phyloP scores from a whole-genome alignment of 23 tunicate genomes.

The Ciona savignyi region DNA sequence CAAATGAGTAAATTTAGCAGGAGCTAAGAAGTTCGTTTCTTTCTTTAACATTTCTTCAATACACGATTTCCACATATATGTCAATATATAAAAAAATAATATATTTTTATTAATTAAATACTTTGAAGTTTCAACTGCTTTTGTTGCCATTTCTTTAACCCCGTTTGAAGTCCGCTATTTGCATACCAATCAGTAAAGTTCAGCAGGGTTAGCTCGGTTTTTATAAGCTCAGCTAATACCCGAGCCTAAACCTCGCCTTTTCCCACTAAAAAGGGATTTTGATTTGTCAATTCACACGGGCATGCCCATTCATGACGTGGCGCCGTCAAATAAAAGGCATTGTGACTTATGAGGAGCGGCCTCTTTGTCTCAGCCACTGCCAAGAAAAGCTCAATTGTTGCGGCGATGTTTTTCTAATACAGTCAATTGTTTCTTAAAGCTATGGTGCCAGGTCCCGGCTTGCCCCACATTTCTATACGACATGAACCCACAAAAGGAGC shows the following conservation, averaged over 20 bases:
- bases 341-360: slow-evolving; percentile 6
- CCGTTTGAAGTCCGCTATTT: neutral
- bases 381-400: slow-evolving; percentile 1
- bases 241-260: too few relatives aligned
- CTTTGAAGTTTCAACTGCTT: too few relatives aligned
- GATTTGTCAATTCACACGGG: neutral
- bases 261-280: neutral
- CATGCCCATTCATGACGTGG: slow-evolving; percentile 2
- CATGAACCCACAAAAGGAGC: too few relatives aligned
- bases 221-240: neutral
- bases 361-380: neutral
- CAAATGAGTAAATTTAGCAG: too few relatives aligned
- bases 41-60: too few relatives aligned
- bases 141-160: too few relatives aligned
- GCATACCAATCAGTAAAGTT: neutral
- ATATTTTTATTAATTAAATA: too few relatives aligned
- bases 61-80: too few relatives aligned
- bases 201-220: neutral
- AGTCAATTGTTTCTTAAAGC: neutral
- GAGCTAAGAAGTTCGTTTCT: too few relatives aligned
- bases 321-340: slow-evolving; percentile 4
- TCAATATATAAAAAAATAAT: too few relatives aligned
- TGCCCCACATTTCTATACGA: too few relatives aligned
- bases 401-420: slow-evolving; percentile 1
- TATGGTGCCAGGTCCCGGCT: neutral